A percentile compares a stretch with the other conserved stretches of the same genome.
Evolutionary conservation across 2,113 vertebrate genomes (phyloP).

Genomic region (Tor tambroides): DNA sequence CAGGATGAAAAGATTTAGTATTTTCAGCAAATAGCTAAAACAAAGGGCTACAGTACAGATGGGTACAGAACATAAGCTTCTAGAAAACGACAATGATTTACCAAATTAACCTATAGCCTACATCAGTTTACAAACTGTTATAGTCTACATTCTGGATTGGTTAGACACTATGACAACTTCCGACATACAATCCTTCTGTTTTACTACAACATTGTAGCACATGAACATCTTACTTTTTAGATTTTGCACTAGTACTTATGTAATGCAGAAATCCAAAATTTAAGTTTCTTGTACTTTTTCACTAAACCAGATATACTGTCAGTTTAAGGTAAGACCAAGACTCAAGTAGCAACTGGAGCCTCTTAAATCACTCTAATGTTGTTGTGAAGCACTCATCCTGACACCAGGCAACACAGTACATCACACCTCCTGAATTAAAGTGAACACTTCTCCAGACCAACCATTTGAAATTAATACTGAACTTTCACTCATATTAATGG

Average conservation of each 20-base stretch:
- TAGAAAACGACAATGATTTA: background rate
- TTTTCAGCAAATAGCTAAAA: background rate
- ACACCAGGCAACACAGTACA: background rate
- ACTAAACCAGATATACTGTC: background rate
- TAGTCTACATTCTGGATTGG: background rate
- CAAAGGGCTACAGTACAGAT: background rate
- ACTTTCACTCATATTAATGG: background rate
- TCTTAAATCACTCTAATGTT: constrained; percentile 8
- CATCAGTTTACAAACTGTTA: background rate
- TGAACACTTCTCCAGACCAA: background rate
- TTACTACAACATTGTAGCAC: background rate
- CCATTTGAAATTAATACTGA: background rate
- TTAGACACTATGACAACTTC: background rate
- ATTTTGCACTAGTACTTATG: background rate
- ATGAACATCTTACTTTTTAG: background rate
- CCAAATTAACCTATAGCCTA: background rate
- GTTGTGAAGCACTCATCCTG: background rate
- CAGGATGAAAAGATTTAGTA: background rate
- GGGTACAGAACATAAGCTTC: background rate
- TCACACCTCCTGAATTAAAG: background rate
- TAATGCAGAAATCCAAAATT: background rate
- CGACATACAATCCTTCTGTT: background rate
- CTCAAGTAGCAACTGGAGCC: constrained; percentile 13
- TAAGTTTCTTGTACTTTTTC: background rate
- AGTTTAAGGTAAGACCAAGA: background rate